Percentiles rank a stretch among this genome's conserved stretches.
These are phyloP conservation scores for Aquatica leii DNA, from an alignment of 2,888 invertebrate genomes.

Conservation along the genomic window DNA sequence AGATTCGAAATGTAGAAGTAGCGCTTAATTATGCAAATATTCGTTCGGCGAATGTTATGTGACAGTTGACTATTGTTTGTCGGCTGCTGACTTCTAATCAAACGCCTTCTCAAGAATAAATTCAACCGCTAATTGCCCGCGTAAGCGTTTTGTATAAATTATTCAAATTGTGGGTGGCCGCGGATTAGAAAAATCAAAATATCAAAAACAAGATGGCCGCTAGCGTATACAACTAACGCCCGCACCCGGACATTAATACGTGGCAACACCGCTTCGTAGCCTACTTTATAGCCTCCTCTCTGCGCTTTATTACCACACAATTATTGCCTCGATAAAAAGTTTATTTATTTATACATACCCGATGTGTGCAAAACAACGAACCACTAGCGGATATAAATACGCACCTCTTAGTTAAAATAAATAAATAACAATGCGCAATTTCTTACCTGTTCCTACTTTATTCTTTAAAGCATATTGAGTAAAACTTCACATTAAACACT, in stretches of 20 bases:
- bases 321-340: constrained; percentile 23
- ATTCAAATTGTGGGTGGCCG: constrained; percentile 12
- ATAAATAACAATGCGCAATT: too few relatives aligned
- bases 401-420: too few relatives aligned
- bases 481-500: too few relatives aligned
- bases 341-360: not conserved
- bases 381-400: too few relatives aligned
- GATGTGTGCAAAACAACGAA: too few relatives aligned
- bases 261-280: constrained; percentile 33
- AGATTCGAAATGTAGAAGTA: constrained; percentile 34
- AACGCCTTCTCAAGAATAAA: constrained; percentile 12
- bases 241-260: constrained; percentile 37
- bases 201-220: constrained; percentile 33
- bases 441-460: too few relatives aligned
- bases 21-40: constrained; percentile 55
- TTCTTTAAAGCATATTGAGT: too few relatives aligned
- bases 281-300: constrained; percentile 32
- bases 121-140: not conserved
- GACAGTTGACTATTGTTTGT: constrained; percentile 52
- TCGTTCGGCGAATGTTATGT: constrained; percentile 47
- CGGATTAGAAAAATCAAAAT: not conserved
- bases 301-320: constrained; percentile 14
- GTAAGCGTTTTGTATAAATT: not conserved
- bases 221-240: constrained; percentile 17
- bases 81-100: constrained; percentile 19